phyloP scores from a whole-genome alignment of 2,797 vertebrate genomes.

The Cirrhinus mrigala region DNA sequence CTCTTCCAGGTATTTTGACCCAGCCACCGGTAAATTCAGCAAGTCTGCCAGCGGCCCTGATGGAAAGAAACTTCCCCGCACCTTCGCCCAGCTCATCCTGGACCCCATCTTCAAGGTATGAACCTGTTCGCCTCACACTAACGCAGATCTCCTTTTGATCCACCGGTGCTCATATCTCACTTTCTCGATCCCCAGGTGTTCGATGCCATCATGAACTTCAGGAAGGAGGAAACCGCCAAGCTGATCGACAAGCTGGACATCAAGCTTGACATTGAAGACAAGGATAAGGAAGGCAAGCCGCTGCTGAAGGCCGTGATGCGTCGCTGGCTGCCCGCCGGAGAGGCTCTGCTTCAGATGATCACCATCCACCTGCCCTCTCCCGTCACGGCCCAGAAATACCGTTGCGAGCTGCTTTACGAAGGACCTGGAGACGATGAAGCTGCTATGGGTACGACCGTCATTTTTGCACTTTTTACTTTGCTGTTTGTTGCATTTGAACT shows the following conservation, averaged over 20 bases:
- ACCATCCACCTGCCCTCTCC: slow-evolving; percentile 96
- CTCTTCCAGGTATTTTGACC: slow-evolving; percentile 83
- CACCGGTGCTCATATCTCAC: not conserved
- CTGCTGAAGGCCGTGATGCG: slow-evolving; percentile 97
- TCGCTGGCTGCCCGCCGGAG: slow-evolving; percentile 94
- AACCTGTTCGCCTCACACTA: not conserved
- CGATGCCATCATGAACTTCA: slow-evolving; percentile 93
- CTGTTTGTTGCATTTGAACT: not conserved
- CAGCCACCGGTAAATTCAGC: slow-evolving; percentile 84
- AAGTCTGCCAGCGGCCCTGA: slow-evolving; percentile 79
- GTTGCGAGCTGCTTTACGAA: slow-evolving; percentile 95
- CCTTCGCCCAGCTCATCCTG: slow-evolving; percentile 90
- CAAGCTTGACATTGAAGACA: slow-evolving; percentile 90
- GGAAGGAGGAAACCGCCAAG: slow-evolving; percentile 89
- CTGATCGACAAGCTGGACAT: slow-evolving; percentile 91
- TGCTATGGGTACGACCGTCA: slow-evolving; percentile 1
- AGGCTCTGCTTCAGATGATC: slow-evolving; percentile 96
- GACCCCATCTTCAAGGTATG: slow-evolving; percentile 75
- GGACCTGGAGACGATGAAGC: slow-evolving; percentile 76
- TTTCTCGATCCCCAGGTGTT: slow-evolving; percentile 14
- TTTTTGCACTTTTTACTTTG: not conserved
- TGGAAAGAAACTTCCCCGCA: slow-evolving; percentile 85
- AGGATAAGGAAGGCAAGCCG: slow-evolving; percentile 92
- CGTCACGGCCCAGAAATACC: slow-evolving; percentile 93
- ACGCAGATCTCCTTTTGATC: no score